Conservation (phyloP, 2,113 vertebrate species). For the Cacatua alba region DNA sequence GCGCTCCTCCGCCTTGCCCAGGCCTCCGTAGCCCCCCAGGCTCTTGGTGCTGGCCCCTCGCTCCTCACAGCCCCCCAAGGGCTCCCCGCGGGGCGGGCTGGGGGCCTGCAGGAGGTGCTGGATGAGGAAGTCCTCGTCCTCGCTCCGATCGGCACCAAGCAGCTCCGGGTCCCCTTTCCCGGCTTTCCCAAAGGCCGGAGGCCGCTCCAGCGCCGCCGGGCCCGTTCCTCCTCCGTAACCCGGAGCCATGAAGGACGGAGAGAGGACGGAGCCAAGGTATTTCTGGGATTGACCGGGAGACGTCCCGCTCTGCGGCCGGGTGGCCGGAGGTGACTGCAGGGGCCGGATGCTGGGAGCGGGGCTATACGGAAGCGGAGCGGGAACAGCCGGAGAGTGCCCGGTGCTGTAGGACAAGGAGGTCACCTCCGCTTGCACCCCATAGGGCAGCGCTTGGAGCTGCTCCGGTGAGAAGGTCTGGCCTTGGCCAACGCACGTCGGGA, state of each 20-base stretch:
- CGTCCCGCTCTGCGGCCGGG: slow-evolving; percentile 78
- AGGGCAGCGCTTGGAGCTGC: slow-evolving; percentile 76
- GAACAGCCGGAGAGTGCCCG: slow-evolving; percentile 90
- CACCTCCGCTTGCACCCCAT: neutral
- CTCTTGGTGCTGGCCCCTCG: neutral
- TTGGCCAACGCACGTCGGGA: slow-evolving; percentile 71
- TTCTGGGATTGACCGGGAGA: slow-evolving; percentile 88
- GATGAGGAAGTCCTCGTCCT: slow-evolving; percentile 93
- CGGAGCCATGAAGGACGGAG: slow-evolving; percentile 83
- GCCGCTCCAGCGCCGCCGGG: slow-evolving; percentile 3
- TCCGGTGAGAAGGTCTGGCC: slow-evolving; percentile 76
- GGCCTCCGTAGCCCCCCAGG: slow-evolving; percentile 7
- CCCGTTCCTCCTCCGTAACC: slow-evolving; percentile 49
- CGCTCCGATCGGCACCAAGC: slow-evolving; percentile 74
- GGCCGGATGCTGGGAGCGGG: slow-evolving; percentile 91
- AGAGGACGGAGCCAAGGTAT: slow-evolving; percentile 88
- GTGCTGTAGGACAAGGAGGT: slow-evolving; percentile 88
- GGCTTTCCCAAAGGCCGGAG: slow-evolving; percentile 5
- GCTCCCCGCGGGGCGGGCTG: slow-evolving; percentile 66
- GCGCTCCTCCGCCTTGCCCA: slow-evolving; percentile 78
- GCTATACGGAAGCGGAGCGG: slow-evolving; percentile 79
- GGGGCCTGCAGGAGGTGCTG: slow-evolving; percentile 89
- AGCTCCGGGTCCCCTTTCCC: slow-evolving; percentile 66
- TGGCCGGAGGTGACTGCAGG: slow-evolving; percentile 86
- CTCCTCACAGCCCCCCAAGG: slow-evolving; percentile 67